These are phyloP conservation scores for Cydia splendana DNA, from an alignment of 1,140 invertebrate genomes.

Conservation along the genomic window DNA sequence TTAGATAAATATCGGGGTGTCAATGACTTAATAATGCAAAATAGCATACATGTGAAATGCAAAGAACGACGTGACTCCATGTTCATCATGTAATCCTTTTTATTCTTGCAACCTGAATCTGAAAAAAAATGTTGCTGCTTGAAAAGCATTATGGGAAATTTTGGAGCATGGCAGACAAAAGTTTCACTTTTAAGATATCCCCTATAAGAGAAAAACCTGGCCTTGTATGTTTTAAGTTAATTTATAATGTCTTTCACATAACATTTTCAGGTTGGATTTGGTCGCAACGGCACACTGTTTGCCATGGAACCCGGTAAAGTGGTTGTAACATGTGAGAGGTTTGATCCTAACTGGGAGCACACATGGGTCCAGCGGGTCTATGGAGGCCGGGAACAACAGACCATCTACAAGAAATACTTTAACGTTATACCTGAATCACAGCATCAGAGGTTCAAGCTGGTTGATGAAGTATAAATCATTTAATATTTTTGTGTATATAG, in stretches of 20 bases:
- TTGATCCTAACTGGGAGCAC: constrained; percentile 86
- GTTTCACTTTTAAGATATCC: no score
- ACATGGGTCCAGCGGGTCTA: constrained; percentile 85
- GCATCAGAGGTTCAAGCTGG: constrained; percentile 86
- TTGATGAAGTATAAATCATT: constrained; percentile 82
- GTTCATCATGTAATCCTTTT: no score
- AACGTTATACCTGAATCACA: constrained; percentile 88
- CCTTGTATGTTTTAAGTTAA: neutral
- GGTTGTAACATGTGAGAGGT: constrained; percentile 87
- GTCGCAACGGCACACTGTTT: constrained; percentile 87
- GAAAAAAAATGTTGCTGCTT: no score
- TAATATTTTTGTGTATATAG: constrained; percentile 38
- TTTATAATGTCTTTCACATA: neutral
- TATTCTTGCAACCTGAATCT: no score
- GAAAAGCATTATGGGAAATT: no score
- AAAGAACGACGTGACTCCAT: no score
- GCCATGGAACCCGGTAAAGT: constrained; percentile 87
- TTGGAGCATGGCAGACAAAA: no score
- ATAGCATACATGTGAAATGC: no score
- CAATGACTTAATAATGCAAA: no score
- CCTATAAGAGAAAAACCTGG: no score
- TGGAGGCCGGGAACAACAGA: constrained; percentile 80
- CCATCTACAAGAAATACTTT: constrained; percentile 91
- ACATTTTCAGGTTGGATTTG: constrained; percentile 86
- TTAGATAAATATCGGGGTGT: no score